Percentiles rank a stretch among this genome's conserved stretches.
Evolutionary conservation across 2,113 vertebrate species (phyloP).

Genomic region (Tragulus kanchil): DNA sequence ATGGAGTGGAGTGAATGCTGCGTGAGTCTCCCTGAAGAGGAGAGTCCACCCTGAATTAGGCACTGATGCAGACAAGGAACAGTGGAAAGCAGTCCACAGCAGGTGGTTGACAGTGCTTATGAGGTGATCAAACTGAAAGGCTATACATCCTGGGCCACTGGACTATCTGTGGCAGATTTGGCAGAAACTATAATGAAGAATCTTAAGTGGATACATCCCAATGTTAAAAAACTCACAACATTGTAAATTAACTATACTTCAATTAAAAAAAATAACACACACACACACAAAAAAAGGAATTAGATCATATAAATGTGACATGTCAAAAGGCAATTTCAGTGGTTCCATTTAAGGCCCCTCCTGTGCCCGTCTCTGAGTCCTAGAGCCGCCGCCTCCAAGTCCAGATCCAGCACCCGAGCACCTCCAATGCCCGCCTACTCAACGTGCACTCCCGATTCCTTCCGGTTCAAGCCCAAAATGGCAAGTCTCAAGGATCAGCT

Average conservation of each 20-base stretch:
- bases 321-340: conserved; percentile 3
- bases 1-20: conserved; percentile 98
- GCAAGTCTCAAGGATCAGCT: too few relatives aligned
- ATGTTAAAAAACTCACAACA: too few relatives aligned
- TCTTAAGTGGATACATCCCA: conserved; percentile 96
- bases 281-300: too few relatives aligned
- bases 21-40: conserved; percentile 93
- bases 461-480: too few relatives aligned
- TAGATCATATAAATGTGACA: neutral
- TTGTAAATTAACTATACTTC: too few relatives aligned
- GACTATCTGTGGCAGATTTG: conserved; percentile 97
- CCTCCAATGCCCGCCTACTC: too few relatives aligned
- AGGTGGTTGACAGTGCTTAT: conserved; percentile 98
- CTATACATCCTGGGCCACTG: conserved; percentile 99
- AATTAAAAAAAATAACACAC: too few relatives aligned
- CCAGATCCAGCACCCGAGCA: too few relatives aligned
- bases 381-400: too few relatives aligned
- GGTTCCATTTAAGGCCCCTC: too few relatives aligned
- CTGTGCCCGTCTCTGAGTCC: too few relatives aligned
- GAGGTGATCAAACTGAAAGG: conserved; percentile 99
- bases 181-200: conserved; percentile 97
- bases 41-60: conserved; percentile 94
- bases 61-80: conserved; percentile 92
- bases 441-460: too few relatives aligned
- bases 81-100: conserved; percentile 96